Conservation (phyloP, 2,113 vertebrate species). For the Mellivora capensis region DNA sequence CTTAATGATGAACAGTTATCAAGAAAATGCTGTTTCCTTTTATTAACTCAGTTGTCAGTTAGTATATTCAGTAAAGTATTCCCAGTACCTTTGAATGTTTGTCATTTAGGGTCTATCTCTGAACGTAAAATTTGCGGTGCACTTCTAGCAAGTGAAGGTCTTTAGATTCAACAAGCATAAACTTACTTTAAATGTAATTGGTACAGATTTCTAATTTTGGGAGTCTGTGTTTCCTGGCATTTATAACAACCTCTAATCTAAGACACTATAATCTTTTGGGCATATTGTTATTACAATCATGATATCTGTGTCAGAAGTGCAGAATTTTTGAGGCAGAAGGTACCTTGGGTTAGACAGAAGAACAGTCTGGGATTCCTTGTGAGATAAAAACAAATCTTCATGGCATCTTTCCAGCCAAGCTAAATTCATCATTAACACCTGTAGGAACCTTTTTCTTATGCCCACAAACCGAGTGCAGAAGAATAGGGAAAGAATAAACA, state of each 20-base stretch:
- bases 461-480: neutral
- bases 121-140: neutral
- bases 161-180: neutral
- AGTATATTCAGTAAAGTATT: conserved; percentile 45
- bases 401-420: neutral
- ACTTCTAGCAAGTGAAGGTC: neutral
- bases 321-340: neutral
- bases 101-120: neutral
- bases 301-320: neutral
- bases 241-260: neutral
- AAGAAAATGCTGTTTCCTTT: conserved; percentile 24
- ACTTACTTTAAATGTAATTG: neutral
- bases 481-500: neutral
- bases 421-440: neutral
- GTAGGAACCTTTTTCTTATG: neutral
- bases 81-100: neutral
- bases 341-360: neutral
- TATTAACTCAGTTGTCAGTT: neutral
- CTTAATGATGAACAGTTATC: neutral
- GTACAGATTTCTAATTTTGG: neutral
- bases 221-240: neutral
- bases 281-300: neutral
- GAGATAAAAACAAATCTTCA: neutral
- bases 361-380: neutral
- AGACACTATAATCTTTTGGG: neutral